phyloP scores from a whole-genome alignment of 2,113 vertebrate species.

The Pseudorectes ferrugineus region DNA sequence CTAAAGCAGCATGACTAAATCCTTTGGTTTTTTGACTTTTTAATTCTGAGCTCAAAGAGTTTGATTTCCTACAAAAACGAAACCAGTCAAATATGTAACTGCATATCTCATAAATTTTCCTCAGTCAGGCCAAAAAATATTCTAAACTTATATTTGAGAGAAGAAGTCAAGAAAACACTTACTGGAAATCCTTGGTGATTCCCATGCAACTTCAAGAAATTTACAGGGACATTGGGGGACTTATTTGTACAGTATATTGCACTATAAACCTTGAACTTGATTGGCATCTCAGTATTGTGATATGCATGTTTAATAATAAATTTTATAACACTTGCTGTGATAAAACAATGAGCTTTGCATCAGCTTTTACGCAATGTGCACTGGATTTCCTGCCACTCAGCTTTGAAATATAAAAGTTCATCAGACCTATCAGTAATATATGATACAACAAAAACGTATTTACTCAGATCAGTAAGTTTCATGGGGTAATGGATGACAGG shows the following conservation, averaged over 20 bases:
- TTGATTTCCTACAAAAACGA: background rate
- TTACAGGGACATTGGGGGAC: background rate
- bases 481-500: background rate
- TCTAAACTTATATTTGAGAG: background rate
- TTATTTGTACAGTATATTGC: background rate
- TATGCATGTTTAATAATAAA: background rate
- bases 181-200: background rate
- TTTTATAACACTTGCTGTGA: background rate
- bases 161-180: constrained; percentile 34
- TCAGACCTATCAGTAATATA: background rate
- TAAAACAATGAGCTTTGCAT: background rate
- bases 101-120: background rate
- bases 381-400: background rate
- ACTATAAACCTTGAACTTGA: background rate
- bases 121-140: background rate
- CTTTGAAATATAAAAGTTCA: background rate
- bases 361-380: background rate
- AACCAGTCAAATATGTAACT: background rate
- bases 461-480: background rate
- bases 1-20: background rate
- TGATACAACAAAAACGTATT: background rate
- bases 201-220: background rate
- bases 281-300: background rate
- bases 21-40: background rate
- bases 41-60: background rate